Percentiles rank a stretch among this genome's conserved stretches.
Evolutionary conservation across 2,113 vertebrate genomes (phyloP).

Genomic region (Neofelis nebulosa): DNA sequence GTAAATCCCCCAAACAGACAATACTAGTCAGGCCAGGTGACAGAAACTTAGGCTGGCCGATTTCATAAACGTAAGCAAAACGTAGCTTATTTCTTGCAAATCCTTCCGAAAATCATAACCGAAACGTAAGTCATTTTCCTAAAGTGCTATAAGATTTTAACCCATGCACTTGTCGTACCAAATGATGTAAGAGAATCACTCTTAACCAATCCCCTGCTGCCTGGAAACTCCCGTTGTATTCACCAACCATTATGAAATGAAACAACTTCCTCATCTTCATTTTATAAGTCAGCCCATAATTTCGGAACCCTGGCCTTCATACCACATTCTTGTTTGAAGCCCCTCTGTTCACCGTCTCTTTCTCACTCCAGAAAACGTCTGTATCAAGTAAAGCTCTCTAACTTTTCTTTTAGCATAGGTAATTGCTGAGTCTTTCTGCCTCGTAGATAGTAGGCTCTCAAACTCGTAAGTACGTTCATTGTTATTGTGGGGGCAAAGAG

Average conservation of each 20-base stretch:
- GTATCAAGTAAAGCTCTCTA: not conserved
- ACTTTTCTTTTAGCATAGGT: not conserved
- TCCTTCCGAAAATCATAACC: not conserved
- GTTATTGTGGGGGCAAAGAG: not conserved
- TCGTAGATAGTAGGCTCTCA: not conserved
- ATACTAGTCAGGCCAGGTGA: not conserved
- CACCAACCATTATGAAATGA: not conserved
- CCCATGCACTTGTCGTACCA: no score
- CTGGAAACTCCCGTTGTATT: not conserved
- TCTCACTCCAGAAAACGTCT: not conserved
- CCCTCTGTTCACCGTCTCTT: not conserved
- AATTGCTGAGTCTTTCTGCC: not conserved
- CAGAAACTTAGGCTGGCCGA: not conserved
- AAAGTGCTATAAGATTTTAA: not conserved
- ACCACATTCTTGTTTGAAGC: not conserved
- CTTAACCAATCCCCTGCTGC: not conserved
- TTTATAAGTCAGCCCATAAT: not conserved
- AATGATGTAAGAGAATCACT: not conserved
- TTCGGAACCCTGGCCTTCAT: not conserved
- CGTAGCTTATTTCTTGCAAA: not conserved
- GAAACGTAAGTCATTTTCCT: not conserved
- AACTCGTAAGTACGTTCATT: not conserved
- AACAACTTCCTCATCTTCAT: not conserved
- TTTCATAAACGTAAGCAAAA: not conserved
- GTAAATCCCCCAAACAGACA: not conserved